Evolutionary conservation across 1,140 invertebrate genomes (phyloP).

Genomic region (Eumaeus atala): DNA sequence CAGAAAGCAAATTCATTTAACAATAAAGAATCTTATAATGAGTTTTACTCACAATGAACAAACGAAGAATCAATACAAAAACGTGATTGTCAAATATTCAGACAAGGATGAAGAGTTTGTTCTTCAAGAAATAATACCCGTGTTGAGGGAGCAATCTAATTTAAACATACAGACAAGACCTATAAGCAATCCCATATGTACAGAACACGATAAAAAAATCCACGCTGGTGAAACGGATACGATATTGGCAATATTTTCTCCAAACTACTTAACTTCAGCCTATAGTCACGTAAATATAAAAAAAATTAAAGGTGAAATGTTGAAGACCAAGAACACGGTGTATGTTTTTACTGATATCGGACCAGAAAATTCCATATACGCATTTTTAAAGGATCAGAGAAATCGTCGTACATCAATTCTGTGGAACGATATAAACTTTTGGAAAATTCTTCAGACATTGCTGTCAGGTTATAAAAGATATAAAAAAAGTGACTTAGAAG

Average conservation of each 20-base stretch:
- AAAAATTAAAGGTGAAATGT: conserved; percentile 62
- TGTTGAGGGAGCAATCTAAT: conserved; percentile 36
- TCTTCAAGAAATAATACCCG: conserved; percentile 45
- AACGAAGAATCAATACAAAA: conserved; percentile 22
- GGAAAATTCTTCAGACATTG: conserved; percentile 39
- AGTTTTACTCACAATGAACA: conserved; percentile 19
- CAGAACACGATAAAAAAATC: neutral
- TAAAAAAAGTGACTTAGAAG: conserved; percentile 13
- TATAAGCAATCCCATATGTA: conserved; percentile 24
- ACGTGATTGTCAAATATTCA: conserved; percentile 40
- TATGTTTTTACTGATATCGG: conserved; percentile 58
- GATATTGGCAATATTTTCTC: conserved; percentile 51
- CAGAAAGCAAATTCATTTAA: conserved; percentile 36
- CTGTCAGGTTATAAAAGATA: conserved; percentile 19
- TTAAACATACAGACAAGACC: conserved; percentile 37
- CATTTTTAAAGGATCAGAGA: conserved; percentile 56
- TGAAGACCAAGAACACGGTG: conserved; percentile 52
- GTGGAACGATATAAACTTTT: conserved; percentile 55
- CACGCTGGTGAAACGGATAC: conserved; percentile 27
- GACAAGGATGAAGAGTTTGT: conserved; percentile 57
- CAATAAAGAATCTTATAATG: conserved; percentile 36
- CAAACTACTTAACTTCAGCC: conserved; percentile 54
- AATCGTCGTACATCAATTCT: conserved; percentile 41
- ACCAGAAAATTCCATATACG: conserved; percentile 58
- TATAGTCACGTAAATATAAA: conserved; percentile 60